phyloP scores from a whole-genome alignment of 2,113 vertebrate genomes.

The Polyodon spathula region DNA sequence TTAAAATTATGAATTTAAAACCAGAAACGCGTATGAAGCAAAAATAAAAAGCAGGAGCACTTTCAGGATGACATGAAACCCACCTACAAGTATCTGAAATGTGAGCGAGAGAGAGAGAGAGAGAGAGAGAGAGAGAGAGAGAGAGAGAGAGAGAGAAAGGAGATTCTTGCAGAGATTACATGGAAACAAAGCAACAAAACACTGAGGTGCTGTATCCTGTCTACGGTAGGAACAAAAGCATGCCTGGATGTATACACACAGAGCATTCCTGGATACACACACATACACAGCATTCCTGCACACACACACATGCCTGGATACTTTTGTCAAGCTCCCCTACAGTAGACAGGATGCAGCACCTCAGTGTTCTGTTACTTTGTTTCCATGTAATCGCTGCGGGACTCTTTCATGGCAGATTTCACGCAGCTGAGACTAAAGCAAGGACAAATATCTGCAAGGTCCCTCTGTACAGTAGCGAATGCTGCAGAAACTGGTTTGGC shows the following conservation, averaged over 20 bases:
- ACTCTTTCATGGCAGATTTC: constrained; percentile 1
- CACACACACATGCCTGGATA: not conserved
- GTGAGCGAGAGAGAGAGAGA: not conserved
- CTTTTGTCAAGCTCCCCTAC: not conserved
- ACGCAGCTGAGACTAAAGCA: too few species aligned
- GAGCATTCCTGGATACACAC: not conserved
- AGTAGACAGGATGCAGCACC: not conserved
- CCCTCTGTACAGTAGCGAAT: too few species aligned
- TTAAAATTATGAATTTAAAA: too few species aligned
- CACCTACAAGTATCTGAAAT: too few species aligned
- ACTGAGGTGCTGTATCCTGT: not conserved
- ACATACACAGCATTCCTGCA: not conserved
- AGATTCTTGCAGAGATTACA: constrained; percentile 8
- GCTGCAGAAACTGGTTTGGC: too few species aligned
- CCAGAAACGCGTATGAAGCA: too few species aligned
- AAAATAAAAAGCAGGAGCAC: too few species aligned
- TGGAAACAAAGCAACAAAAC: not conserved
- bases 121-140: constrained; percentile 12
- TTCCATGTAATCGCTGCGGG: not conserved
- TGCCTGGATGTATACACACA: not conserved
- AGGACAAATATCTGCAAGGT: too few species aligned
- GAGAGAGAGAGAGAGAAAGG: constrained; percentile 38
- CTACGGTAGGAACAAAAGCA: too few species aligned
- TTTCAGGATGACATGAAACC: too few species aligned
- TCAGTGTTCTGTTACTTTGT: not conserved